A percentile compares a stretch with the other conserved stretches of the same genome.
Evolutionary conservation across 2,888 invertebrate genomes (phyloP).

Genomic region (Acleris holmiana): DNA sequence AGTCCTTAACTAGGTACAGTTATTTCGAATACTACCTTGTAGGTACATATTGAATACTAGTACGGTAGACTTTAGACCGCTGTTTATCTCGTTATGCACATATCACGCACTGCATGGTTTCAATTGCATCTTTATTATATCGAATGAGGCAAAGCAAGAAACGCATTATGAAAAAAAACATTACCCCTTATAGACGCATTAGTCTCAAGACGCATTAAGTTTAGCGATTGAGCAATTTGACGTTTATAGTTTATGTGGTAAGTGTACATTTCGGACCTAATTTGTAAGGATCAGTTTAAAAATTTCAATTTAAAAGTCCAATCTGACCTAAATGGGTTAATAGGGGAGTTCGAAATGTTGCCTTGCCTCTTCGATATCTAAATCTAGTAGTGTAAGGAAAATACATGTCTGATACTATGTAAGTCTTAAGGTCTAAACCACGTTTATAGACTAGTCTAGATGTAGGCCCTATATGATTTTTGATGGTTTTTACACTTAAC

Average conservation of each 20-base stretch:
- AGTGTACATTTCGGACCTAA: background rate
- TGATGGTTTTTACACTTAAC: conserved; percentile 50
- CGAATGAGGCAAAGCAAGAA: conserved; percentile 38
- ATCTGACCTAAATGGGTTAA: background rate
- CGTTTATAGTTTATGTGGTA: background rate
- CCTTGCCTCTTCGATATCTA: conserved; percentile 37
- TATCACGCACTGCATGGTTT: conserved; percentile 67
- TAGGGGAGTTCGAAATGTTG: background rate
- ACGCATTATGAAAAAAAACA: too few relatives aligned
- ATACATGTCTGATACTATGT: conserved; percentile 87
- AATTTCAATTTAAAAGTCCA: background rate
- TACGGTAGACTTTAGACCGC: conserved; percentile 4
- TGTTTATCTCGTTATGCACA: conserved; percentile 53
- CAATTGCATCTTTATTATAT: conserved; percentile 44
- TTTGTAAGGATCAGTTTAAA: background rate
- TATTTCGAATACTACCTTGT: too few relatives aligned
- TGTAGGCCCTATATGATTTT: conserved; percentile 54
- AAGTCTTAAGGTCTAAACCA: conserved; percentile 59
- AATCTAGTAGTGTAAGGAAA: conserved; percentile 67
- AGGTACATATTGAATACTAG: conserved; percentile 30
- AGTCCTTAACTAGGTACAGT: too few relatives aligned
- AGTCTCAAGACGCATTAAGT: too few relatives aligned
- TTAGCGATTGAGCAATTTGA: background rate
- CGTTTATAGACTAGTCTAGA: conserved; percentile 65
- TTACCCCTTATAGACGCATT: too few relatives aligned